Base-by-base conservation (phyloP, 2,888 invertebrate genomes). In the Meliscaeva auricollis region DNA sequence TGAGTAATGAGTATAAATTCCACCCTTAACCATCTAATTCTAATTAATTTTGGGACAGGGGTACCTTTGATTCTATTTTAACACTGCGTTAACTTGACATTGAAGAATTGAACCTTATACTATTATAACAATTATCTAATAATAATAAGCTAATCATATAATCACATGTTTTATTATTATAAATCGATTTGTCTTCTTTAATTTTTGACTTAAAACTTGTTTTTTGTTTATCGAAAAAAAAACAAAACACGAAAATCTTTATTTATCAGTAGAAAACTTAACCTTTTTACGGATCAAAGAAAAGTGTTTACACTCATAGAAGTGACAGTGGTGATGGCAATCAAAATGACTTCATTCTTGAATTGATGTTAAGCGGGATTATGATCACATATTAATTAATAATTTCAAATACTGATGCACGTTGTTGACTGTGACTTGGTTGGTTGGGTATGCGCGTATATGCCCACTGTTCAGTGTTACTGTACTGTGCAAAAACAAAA, bases 311-410 rank as follows among this genome's bases (percentile, higher is more conserved):
- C 11, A 46, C 54, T 56, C 32, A 54, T 13, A 13, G 26, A 7
- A 30, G 11, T 22, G 26, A 44, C 41, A 17, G 41, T 69, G 13
- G 15, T 69, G 22, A 52, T 62, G 62, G 32, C 44, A 62, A 35
- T 22, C 52, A 13, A 56, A 15, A 44, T 9, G 35, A 20, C 54
- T 58, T 56, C 46, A 48, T 30, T 46, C n/a, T 64, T 20, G 15
- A 75, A 17, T 56, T 46, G 26, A 70, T 70, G 41, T 17, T 54
- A 54, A 64, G 22, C 58, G 54, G 62, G 46, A 56, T 68, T 62
- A 79, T 46, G 66, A 35, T 30, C 48, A n/a, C 32, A 60, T 30
- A 32, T 41, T 69, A 50, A 54, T 44, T 54, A 69, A 74, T 35
- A 60, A 52, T 26, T 26, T 41, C 60, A 17, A 60, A 41, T 6